Evolutionary conservation across 2,797 vertebrate species (phyloP).

Genomic region (Phrynocephalus guinanensis): DNA sequence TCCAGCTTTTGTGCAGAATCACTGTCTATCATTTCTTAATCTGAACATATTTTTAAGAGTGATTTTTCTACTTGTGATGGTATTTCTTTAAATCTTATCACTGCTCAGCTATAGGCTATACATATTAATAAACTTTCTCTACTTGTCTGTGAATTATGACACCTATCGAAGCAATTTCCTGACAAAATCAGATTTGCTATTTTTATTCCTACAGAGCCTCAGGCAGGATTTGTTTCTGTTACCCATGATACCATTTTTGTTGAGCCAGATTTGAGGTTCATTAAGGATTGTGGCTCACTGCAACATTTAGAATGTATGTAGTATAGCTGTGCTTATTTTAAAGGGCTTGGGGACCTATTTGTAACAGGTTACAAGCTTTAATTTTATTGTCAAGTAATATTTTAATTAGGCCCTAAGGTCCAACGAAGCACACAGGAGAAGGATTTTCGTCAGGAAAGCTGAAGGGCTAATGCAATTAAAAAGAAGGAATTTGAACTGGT

Average conservation of each 20-base stretch:
- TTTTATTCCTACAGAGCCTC: background rate
- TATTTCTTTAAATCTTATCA: background rate
- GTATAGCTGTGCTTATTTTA: slow-evolving; percentile 21
- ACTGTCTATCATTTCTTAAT: background rate
- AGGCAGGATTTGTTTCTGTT: background rate
- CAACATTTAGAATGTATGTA: slow-evolving; percentile 28
- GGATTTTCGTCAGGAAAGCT: background rate
- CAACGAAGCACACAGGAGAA: slow-evolving; percentile 25
- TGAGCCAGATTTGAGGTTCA: slow-evolving; percentile 10
- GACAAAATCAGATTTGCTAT: slow-evolving; percentile 12
- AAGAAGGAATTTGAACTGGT: background rate
- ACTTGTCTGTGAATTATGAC: slow-evolving; percentile 27
- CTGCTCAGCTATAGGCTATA: background rate
- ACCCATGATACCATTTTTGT: slow-evolving; percentile 22
- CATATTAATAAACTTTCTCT: slow-evolving; percentile 4
- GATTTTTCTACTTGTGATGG: background rate
- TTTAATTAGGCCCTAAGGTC: background rate
- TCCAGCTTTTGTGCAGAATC: background rate
- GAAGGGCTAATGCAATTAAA: background rate
- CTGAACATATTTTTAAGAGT: background rate
- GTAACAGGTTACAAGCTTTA: slow-evolving; percentile 16
- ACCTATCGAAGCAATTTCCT: slow-evolving; percentile 28
- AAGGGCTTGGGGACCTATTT: slow-evolving; percentile 24
- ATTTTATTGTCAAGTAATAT: slow-evolving; percentile 41
- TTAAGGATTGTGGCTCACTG: background rate